Conservation (phyloP, 1,140 invertebrate genomes). For the Bombus consobrinus region DNA sequence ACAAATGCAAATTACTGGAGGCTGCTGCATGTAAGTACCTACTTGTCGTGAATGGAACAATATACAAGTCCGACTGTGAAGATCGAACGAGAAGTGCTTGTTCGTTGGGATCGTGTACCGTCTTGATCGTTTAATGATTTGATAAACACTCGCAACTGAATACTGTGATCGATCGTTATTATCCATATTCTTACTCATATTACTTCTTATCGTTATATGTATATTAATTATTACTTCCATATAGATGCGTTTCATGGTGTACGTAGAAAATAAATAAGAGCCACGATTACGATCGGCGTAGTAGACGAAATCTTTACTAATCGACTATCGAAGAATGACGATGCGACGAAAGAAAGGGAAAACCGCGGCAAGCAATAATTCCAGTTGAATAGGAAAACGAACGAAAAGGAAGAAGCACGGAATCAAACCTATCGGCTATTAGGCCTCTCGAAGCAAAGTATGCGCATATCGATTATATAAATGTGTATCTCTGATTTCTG, state of each 20-base stretch:
- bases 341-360: neutral
- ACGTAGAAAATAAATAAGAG: conserved; percentile 60
- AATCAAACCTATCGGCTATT: conserved; percentile 54
- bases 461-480: conserved; percentile 45
- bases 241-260: conserved; percentile 56
- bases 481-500: conserved; percentile 27
- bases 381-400: neutral
- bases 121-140: conserved; percentile 39
- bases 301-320: conserved; percentile 25
- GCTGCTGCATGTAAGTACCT: conserved; percentile 41
- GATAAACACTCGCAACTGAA: conserved; percentile 60
- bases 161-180: conserved; percentile 49
- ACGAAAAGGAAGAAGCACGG: conserved; percentile 18
- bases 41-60: conserved; percentile 54
- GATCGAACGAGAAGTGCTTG: conserved; percentile 12
- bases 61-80: conserved; percentile 45
- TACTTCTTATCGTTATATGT: conserved; percentile 60
- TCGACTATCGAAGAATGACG: conserved; percentile 11
- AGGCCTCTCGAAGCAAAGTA: conserved; percentile 63
- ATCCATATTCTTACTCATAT: conserved; percentile 55
- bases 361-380: neutral
- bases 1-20: conserved; percentile 59
- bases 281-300: conserved; percentile 38
- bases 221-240: conserved; percentile 65
- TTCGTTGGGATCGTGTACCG: conserved; percentile 38